Base-by-base conservation (phyloP, 1,140 invertebrate genomes). In the Drepana arcuata region DNA sequence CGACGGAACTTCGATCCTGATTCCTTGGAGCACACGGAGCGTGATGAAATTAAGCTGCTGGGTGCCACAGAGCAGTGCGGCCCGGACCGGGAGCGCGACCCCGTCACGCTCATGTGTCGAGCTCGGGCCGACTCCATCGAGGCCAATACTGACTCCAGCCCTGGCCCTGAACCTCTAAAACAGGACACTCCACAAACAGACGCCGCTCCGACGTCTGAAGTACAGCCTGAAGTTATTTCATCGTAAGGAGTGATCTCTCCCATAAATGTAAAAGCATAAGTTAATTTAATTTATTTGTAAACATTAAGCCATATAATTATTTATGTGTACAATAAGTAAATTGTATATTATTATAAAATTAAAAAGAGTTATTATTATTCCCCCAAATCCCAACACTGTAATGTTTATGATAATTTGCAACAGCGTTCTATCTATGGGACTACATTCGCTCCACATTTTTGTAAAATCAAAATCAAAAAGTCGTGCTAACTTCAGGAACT, bases 31-130 rank as follows among this genome's bases (percentile, higher is more conserved):
- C 14, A 14, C 5, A 30, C 41, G 21, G 34, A 63, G 7, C 48
- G 43, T 1, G 69, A 78, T 10, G 69, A 74, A 46, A 59, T 85
- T 26, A 77, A 84, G 34, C 62, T 89, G 1, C 58, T 88, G 9
- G 87, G 88, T 7, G 86, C 87, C 1, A 66, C 75, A 28, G 87
- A 88, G 18, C 86, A 88, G 48, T 90, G 88, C 58, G 88, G 87
- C 7, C 88, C 88, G 0, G 88, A 85, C 24, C 69, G 84, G 14
- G 73, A 72, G 29, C 72, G 88, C 14, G 87, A 89, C 48, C 79
- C 84, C 21, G 84, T 59, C 9, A 75, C 73, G 5, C 59, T 81
- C 6, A 59, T 43, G 16, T 80, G 75, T 33, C 56, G 64, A 9
- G 39, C 30, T 18, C 48, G 43, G 1, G 32, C 36, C 3, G 40